Percentiles rank a stretch among this genome's conserved stretches.
phyloP scores from a whole-genome alignment of 1,140 invertebrate species.

The Drosophila sturtevanti region DNA sequence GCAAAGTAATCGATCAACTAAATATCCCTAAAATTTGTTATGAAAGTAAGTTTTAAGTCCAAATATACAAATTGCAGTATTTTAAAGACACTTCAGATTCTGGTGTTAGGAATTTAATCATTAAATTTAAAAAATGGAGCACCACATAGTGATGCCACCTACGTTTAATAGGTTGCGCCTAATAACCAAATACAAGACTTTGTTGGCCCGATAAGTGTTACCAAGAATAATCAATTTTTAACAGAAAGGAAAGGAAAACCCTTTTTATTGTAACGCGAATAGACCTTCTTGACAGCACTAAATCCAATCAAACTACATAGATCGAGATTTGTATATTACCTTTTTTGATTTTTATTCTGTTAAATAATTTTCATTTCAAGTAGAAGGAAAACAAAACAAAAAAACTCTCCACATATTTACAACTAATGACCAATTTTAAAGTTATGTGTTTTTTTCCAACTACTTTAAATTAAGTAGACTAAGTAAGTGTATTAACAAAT shows the following conservation, averaged over 20 bases:
- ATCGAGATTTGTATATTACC: background rate
- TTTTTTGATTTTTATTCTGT: background rate
- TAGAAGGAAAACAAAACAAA: background rate
- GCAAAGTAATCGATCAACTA: conserved; percentile 28
- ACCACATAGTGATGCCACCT: background rate
- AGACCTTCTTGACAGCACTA: too few species aligned
- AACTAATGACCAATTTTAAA: conserved; percentile 76
- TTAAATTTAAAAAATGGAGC: background rate
- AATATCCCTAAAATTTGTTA: too few species aligned
- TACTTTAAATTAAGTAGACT: conserved; percentile 42
- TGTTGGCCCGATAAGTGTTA: conserved; percentile 10
- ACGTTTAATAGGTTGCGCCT: conserved; percentile 20
- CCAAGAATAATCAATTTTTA: too few species aligned
- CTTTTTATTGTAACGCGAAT: too few species aligned
- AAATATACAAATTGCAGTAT: too few species aligned
- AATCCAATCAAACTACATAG: conserved; percentile 1
- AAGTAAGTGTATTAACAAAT: conserved; percentile 44
- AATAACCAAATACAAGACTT: too few species aligned
- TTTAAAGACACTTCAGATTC: background rate
- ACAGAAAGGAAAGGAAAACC: too few species aligned
- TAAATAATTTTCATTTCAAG: background rate
- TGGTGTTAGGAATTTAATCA: background rate
- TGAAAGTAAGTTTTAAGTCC: too few species aligned
- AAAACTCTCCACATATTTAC: conserved; percentile 38
- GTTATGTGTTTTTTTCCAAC: conserved; percentile 62